Conservation (phyloP, 92 coral and sea anemone species). For the Epizoanthus stellaris region DNA sequence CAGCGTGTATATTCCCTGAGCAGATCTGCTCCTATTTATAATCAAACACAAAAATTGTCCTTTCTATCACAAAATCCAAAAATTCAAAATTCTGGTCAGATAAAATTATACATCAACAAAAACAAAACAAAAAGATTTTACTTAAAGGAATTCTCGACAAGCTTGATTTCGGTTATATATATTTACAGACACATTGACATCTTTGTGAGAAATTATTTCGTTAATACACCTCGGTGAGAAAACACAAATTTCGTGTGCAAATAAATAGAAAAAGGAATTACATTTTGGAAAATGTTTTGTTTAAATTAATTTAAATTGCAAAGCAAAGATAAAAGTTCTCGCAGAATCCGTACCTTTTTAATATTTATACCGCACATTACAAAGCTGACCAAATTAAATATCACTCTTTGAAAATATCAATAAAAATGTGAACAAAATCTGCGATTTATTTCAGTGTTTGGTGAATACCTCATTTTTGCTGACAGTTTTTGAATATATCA, state of each 20-base stretch:
- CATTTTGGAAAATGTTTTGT: conserved; percentile 9
- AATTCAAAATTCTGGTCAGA: too few relatives aligned
- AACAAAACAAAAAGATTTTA: too few relatives aligned
- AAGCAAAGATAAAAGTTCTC: neutral
- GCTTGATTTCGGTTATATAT: neutral
- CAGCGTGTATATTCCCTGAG: too few relatives aligned
- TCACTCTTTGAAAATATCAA: neutral
- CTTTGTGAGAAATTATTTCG: conserved; percentile 8
- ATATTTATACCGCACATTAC: neutral
- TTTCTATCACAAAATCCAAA: too few relatives aligned
- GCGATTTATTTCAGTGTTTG: too few relatives aligned
- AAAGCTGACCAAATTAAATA: neutral
- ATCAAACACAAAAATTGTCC: too few relatives aligned
- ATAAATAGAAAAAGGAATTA: conserved; percentile 3
- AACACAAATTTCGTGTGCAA: conserved; percentile 3
- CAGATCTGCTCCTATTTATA: too few relatives aligned
- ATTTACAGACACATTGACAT: neutral
- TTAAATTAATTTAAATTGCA: neutral
- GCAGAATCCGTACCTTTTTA: neutral
- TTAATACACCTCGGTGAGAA: neutral
- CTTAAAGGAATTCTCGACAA: too few relatives aligned
- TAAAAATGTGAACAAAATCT: neutral
- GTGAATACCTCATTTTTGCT: too few relatives aligned
- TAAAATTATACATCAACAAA: too few relatives aligned
- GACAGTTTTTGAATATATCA: too few relatives aligned